Conservation (phyloP, 2,113 vertebrate species). For the Clarias magur region DNA sequence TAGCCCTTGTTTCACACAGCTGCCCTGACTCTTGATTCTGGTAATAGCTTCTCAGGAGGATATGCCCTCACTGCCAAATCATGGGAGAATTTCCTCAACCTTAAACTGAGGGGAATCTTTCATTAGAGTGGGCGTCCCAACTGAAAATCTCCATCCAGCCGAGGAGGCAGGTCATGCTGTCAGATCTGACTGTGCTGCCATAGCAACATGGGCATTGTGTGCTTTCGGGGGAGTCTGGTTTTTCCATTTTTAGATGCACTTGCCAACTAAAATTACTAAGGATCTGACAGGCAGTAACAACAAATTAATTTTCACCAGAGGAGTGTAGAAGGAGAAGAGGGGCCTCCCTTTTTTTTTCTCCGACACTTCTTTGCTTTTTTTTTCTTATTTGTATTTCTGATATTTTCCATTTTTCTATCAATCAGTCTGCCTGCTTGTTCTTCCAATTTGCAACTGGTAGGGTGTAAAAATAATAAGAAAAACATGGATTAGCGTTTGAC, state of each 20-base stretch:
- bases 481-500: background rate
- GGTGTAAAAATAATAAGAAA: background rate
- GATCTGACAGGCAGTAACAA: conserved; percentile 37
- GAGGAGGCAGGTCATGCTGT: conserved; percentile 44
- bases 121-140: conserved; percentile 15
- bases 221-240: conserved; percentile 4
- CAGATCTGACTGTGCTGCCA: conserved; percentile 44
- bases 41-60: background rate
- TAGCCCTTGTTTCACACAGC: background rate
- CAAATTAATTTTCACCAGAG: conserved; percentile 33
- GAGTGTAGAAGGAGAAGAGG: conserved; percentile 11
- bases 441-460: background rate
- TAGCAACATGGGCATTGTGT: conserved; percentile 46
- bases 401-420: background rate
- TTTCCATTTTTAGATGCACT: conserved; percentile 48
- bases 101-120: conserved; percentile 19
- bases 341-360: background rate
- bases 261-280: conserved; percentile 35
- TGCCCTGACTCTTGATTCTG: background rate
- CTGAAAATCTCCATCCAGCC: conserved; percentile 9
- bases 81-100: conserved; percentile 16
- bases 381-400: background rate
- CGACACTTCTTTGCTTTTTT: background rate
- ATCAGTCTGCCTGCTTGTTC: background rate
- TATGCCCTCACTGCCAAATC: background rate